These are phyloP conservation scores for Ophioderma brevispina DNA, from an alignment of 35 echinoderm and acorn worm genomes.

Conservation along the genomic window DNA sequence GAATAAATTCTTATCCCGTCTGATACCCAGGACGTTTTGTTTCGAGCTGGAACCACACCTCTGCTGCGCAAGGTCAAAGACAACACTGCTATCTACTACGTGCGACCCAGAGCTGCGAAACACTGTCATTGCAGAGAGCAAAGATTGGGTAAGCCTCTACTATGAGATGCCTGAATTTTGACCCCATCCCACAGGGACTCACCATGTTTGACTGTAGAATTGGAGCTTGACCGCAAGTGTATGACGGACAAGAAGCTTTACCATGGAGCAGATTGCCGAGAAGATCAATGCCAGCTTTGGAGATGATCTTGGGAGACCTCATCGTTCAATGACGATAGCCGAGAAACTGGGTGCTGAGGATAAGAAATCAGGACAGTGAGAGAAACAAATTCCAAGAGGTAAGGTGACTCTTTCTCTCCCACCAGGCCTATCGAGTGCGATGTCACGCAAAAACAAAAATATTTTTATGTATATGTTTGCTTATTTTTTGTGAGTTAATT, in stretches of 20 bases:
- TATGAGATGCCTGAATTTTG: conserved; percentile 99
- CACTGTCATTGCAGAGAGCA: conserved; percentile 93
- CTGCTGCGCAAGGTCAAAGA: conserved; percentile 92
- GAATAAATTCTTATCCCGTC: no score
- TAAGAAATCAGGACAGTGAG: conserved; percentile 97
- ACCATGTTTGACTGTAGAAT: conserved; percentile 94
- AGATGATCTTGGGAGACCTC: conserved; percentile 95
- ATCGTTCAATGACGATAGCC: conserved; percentile 98
- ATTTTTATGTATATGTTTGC: no score
- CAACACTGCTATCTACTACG: conserved; percentile 99
- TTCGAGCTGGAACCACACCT: conserved; percentile 91
- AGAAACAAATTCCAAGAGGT: conserved; percentile 94
- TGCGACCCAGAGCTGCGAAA: conserved; percentile 98
- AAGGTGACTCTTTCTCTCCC: conserved; percentile 15
- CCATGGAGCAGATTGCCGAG: conserved; percentile 99
- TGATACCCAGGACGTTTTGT: conserved; percentile 84
- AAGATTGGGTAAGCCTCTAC: conserved; percentile 99
- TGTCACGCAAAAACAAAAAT: no score
- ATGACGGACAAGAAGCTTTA: conserved; percentile 97
- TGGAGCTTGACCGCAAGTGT: conserved; percentile 94
- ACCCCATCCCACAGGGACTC: conserved; percentile 93
- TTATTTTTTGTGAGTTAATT: no score
- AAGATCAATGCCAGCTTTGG: conserved; percentile 99
- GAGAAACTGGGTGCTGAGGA: conserved; percentile 94
- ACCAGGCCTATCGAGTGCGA: no score